A percentile compares a stretch with the other conserved stretches of the same genome.
Evolutionary conservation across 1,140 invertebrate species (phyloP).

Genomic region (Lepidurus arcticus): DNA sequence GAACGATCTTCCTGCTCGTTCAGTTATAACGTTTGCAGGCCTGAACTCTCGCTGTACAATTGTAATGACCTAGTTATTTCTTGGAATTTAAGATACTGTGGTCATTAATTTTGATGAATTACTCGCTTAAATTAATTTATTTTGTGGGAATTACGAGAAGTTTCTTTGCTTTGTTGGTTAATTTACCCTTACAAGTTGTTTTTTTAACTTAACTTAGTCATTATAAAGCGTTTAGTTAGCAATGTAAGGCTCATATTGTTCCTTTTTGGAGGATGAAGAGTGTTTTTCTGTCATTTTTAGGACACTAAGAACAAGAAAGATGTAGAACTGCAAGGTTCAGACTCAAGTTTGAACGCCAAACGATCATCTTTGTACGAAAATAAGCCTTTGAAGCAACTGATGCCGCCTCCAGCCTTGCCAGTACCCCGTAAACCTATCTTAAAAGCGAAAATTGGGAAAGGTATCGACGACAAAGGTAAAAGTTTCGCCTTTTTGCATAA

Average conservation of each 20-base stretch:
- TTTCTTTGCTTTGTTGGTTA: no score
- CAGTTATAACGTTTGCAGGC: background rate
- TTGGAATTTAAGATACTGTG: no score
- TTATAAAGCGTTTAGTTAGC: no score
- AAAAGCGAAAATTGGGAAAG: background rate
- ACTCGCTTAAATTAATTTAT: no score
- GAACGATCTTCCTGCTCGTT: conserved; percentile 16
- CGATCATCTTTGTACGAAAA: background rate
- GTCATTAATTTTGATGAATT: no score
- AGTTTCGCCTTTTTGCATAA: background rate
- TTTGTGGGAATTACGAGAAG: no score
- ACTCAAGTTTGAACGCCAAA: background rate
- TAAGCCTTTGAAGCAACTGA: background rate
- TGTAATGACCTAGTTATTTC: background rate
- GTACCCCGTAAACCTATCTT: background rate
- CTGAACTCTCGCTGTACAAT: conserved; percentile 11
- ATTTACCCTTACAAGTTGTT: no score
- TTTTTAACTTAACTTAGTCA: no score
- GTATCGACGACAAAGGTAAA: conserved; percentile 4
- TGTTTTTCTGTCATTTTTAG: background rate
- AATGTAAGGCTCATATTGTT: no score
- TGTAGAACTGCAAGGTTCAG: background rate
- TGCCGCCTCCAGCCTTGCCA: background rate
- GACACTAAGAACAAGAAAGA: background rate
- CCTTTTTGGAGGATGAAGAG: background rate